phyloP scores from a whole-genome alignment of 2,888 invertebrate species.

The Drosophila buzzatii region DNA sequence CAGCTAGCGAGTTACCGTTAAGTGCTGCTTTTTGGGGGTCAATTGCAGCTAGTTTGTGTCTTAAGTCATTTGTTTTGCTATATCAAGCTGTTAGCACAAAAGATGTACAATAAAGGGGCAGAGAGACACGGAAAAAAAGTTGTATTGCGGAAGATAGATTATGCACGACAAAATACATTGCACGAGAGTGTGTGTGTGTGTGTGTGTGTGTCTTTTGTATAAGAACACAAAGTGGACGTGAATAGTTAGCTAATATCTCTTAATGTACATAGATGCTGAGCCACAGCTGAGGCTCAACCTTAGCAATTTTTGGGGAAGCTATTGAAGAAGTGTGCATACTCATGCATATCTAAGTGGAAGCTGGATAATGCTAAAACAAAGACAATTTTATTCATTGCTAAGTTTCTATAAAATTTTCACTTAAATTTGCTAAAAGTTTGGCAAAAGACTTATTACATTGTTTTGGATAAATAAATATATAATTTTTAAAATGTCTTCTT shows the following conservation, averaged over 20 bases:
- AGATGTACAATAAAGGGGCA: constrained; percentile 8
- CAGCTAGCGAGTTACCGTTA: constrained; percentile 62
- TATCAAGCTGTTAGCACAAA: constrained; percentile 54
- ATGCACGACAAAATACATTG: neutral
- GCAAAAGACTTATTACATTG: too few relatives aligned
- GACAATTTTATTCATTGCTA: too few relatives aligned
- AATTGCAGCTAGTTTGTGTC: constrained; percentile 73
- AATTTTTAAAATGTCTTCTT: too few relatives aligned
- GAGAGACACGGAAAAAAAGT: neutral
- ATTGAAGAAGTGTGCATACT: neutral
- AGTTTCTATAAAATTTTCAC: too few relatives aligned
- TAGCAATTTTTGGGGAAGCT: neutral
- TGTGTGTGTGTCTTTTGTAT: neutral
- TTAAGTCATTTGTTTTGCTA: constrained; percentile 67
- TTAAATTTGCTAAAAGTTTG: too few relatives aligned
- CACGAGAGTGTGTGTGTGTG: neutral
- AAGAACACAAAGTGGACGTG: neutral
- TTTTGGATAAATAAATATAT: too few relatives aligned
- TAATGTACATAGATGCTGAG: neutral
- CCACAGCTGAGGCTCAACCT: neutral
- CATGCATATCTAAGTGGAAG: neutral
- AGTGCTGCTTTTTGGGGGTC: constrained; percentile 61
- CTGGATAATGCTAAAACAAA: neutral
- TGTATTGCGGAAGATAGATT: constrained; percentile 3
- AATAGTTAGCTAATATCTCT: neutral